Evolutionary conservation across 1,140 invertebrate genomes (phyloP).

Genomic region (Penaeus vannamei): DNA sequence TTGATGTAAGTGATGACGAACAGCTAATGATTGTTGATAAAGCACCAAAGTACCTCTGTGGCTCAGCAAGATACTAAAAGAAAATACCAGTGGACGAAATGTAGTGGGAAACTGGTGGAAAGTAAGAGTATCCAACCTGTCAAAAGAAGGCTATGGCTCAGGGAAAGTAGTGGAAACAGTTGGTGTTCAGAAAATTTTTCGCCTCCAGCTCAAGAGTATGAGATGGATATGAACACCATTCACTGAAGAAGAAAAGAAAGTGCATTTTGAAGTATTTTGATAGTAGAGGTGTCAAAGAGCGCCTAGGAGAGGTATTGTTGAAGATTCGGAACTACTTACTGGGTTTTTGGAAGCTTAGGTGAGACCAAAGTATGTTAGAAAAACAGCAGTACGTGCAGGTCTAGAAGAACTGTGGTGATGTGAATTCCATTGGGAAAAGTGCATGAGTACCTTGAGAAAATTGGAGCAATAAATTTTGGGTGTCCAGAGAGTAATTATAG

Average conservation of each 20-base stretch:
- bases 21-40: slow-evolving; percentile 56
- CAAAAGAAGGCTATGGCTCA: background rate
- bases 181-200: slow-evolving; percentile 70
- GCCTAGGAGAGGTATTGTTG: slow-evolving; percentile 76
- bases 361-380: slow-evolving; percentile 77
- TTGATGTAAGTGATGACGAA: slow-evolving; percentile 68
- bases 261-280: slow-evolving; percentile 78
- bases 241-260: slow-evolving; percentile 76
- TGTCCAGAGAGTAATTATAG: slow-evolving; percentile 74
- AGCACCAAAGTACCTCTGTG: background rate
- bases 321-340: slow-evolving; percentile 78
- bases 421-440: slow-evolving; percentile 78
- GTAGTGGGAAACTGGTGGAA: slow-evolving; percentile 25
- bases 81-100: background rate
- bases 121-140: background rate
- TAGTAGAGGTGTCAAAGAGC: slow-evolving; percentile 76
- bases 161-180: slow-evolving; percentile 62
- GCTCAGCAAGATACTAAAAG: background rate
- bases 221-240: slow-evolving; percentile 72
- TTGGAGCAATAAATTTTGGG: slow-evolving; percentile 79
- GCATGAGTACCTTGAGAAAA: slow-evolving; percentile 78
- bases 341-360: slow-evolving; percentile 75
- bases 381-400: slow-evolving; percentile 76
- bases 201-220: slow-evolving; percentile 73
- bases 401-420: slow-evolving; percentile 79